Percentiles rank a stretch among this genome's conserved stretches.
These are phyloP conservation scores for Sula dactylatra DNA, from an alignment of 2,113 vertebrate genomes.

Conservation along the genomic window DNA sequence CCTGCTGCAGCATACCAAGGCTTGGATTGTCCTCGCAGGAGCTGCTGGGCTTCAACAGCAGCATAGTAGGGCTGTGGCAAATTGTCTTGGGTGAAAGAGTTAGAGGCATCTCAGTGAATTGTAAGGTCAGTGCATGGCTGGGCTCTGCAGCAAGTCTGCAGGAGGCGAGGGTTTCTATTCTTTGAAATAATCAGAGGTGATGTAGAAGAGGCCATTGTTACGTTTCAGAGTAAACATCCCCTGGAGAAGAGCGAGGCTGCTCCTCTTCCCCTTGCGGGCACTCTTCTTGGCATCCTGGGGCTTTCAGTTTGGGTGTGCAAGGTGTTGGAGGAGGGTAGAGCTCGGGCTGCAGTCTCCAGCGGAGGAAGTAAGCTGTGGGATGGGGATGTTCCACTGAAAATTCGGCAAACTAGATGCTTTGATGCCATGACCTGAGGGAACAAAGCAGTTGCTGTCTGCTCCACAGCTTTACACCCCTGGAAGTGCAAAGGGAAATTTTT, in stretches of 20 bases:
- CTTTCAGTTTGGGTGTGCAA: not conserved
- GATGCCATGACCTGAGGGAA: not conserved
- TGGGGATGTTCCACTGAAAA: not conserved
- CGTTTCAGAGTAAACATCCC: not conserved
- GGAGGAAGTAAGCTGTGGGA: rapidly evolving
- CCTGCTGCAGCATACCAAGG: rapidly evolving
- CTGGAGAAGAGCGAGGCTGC: not conserved
- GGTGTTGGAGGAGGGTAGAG: not conserved
- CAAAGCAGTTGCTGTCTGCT: rapidly evolving
- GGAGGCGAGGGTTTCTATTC: not conserved
- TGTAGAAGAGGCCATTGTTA: not conserved
- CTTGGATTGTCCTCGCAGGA: rapidly evolving
- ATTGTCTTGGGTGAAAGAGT: not conserved
- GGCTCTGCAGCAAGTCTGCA: not conserved
- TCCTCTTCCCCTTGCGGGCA: not conserved
- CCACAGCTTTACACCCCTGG: not conserved
- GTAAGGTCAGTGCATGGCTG: rapidly evolving
- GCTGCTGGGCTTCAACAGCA: not conserved
- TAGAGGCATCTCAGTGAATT: not conserved
- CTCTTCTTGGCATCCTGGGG: not conserved
- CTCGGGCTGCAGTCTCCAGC: rapidly evolving
- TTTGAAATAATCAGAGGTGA: not conserved
- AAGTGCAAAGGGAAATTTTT: not conserved
- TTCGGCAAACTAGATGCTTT: not conserved
- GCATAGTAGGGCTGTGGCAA: not conserved